A percentile compares a stretch with the other conserved stretches of the same genome.
Conservation (phyloP, 2,888 invertebrate genomes). For the Hanleya hanleyi region DNA sequence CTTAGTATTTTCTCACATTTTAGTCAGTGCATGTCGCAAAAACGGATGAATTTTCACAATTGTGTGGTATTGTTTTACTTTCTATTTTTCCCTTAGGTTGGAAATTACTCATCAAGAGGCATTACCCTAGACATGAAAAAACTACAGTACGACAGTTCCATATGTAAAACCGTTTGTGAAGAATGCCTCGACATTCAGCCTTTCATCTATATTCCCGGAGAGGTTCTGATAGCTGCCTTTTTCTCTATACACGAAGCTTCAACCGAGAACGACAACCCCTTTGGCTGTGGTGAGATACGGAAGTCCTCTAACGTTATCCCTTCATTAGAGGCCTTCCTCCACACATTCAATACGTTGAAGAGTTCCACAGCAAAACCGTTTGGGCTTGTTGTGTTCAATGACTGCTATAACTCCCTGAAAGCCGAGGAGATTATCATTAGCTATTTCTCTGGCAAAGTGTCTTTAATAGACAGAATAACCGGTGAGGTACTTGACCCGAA, state of each 20-base stretch:
- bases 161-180: constrained; percentile 47
- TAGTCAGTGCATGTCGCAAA: too few species aligned
- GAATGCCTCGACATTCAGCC: constrained; percentile 44
- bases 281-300: constrained; percentile 46
- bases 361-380: constrained; percentile 29
- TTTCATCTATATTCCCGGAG: constrained; percentile 48
- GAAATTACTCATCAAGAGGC: constrained; percentile 21
- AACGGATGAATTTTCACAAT: too few species aligned
- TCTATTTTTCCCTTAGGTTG: too few species aligned
- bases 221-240: constrained; percentile 55
- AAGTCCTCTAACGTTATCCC: constrained; percentile 52
- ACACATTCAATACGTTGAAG: too few species aligned
- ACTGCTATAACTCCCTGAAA: constrained; percentile 55
- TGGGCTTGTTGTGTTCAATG: constrained; percentile 63
- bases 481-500: constrained; percentile 32
- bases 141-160: constrained; percentile 38
- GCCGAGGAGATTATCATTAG: background rate
- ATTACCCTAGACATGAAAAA: constrained; percentile 19
- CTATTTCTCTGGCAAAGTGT: constrained; percentile 40
- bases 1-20: too few species aligned
- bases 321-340: constrained; percentile 55
- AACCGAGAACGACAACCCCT: background rate
- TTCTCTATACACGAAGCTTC: constrained; percentile 51
- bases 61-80: too few species aligned
- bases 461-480: constrained; percentile 34